Conservation (phyloP, 2,797 vertebrate species). For the Gallinago stenura region DNA sequence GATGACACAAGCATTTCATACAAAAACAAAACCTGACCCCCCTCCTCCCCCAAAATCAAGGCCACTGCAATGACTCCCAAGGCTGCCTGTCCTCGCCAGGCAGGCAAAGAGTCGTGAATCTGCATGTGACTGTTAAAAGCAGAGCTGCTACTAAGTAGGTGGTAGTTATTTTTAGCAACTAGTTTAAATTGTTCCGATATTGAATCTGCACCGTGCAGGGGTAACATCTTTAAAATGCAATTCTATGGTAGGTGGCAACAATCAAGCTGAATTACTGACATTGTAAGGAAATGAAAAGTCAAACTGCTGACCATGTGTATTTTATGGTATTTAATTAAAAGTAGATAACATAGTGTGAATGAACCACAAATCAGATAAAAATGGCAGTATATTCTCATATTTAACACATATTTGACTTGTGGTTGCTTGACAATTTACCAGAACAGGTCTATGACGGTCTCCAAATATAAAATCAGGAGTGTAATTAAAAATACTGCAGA, state of each 20-base stretch:
- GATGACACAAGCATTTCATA: slow-evolving; percentile 68
- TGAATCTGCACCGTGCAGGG: slow-evolving; percentile 60
- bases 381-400: slow-evolving; percentile 96
- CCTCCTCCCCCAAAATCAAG: not conserved
- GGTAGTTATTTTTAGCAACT: slow-evolving; percentile 60
- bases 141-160: slow-evolving; percentile 42
- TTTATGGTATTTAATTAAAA: slow-evolving; percentile 99
- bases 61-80: slow-evolving; percentile 39
- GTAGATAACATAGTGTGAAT: slow-evolving; percentile 95
- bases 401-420: slow-evolving; percentile 98
- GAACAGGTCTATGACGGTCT: slow-evolving; percentile 86
- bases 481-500: slow-evolving; percentile 80
- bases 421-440: slow-evolving; percentile 93
- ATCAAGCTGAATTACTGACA: slow-evolving; percentile 85
- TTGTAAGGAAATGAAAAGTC: slow-evolving; percentile 94
- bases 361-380: slow-evolving; percentile 98
- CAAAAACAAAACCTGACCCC: not conserved
- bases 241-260: slow-evolving; percentile 77
- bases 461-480: slow-evolving; percentile 90
- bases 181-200: slow-evolving; percentile 56
- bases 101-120: slow-evolving; percentile 30
- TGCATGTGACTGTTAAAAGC: slow-evolving; percentile 38
- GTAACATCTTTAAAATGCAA: slow-evolving; percentile 71
- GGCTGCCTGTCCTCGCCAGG: slow-evolving; percentile 18
- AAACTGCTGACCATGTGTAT: slow-evolving; percentile 95